phyloP scores from a whole-genome alignment of 2,888 invertebrate species.

The Tetranychus piercei region DNA sequence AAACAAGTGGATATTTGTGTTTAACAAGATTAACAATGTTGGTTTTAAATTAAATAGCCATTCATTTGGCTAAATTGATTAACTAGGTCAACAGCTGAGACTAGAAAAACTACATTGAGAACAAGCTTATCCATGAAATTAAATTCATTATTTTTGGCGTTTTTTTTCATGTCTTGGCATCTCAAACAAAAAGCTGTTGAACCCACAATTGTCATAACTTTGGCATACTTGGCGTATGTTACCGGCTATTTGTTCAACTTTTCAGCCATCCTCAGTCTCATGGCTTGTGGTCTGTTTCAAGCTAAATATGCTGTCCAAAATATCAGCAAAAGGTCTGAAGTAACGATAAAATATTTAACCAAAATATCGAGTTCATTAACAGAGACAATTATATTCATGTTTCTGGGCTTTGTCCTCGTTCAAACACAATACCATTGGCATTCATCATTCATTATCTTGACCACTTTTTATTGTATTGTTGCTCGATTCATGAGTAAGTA shows the following conservation, averaged over 20 bases:
- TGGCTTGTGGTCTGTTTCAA: constrained; percentile 34
- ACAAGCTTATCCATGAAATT: too few species aligned
- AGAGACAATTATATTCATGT: constrained; percentile 41
- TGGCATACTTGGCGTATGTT: constrained; percentile 40
- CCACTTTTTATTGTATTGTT: constrained; percentile 34
- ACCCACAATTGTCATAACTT: constrained; percentile 38
- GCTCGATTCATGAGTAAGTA: constrained; percentile 35
- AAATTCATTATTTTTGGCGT: too few species aligned
- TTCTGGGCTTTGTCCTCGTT: constrained; percentile 39
- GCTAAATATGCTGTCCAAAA: constrained; percentile 40
- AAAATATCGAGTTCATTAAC: constrained; percentile 38
- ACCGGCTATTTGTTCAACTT: constrained; percentile 40
- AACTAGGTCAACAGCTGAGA: too few species aligned
- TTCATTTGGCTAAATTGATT: too few species aligned
- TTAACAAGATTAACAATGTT: too few species aligned
- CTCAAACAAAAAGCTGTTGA: constrained; percentile 35
- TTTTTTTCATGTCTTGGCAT: too few species aligned
- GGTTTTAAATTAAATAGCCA: too few species aligned
- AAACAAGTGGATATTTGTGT: too few species aligned
- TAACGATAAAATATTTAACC: constrained; percentile 38
- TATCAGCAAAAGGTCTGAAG: constrained; percentile 38
- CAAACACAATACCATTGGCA: constrained; percentile 35
- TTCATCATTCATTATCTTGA: constrained; percentile 36
- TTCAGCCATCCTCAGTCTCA: constrained; percentile 35
- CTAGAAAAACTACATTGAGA: too few species aligned